These are phyloP conservation scores for Vipera ursinii DNA, from an alignment of 2,797 vertebrate genomes.

Conservation along the genomic window DNA sequence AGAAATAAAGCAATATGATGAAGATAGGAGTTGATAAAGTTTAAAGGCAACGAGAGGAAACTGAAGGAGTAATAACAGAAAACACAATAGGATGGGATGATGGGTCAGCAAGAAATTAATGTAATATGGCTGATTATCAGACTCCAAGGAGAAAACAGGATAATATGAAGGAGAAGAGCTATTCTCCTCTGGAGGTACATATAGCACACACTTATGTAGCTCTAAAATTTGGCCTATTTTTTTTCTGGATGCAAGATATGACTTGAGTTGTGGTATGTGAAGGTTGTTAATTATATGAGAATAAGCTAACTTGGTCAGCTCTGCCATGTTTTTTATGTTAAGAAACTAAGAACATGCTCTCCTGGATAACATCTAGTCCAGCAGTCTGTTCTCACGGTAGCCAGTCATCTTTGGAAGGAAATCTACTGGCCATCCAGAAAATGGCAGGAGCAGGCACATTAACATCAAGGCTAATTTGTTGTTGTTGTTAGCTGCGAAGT, in stretches of 20 bases:
- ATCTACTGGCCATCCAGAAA: background rate
- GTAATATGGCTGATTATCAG: constrained; percentile 27
- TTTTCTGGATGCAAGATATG: background rate
- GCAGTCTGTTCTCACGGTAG: background rate
- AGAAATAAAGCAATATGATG: constrained; percentile 48
- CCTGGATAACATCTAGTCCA: background rate
- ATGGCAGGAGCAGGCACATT: background rate
- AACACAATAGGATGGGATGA: constrained; percentile 22
- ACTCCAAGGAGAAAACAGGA: constrained; percentile 41
- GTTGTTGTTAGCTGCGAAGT: no score
- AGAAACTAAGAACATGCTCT: background rate
- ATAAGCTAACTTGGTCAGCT: background rate
- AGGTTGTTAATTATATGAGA: background rate
- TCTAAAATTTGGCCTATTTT: background rate
- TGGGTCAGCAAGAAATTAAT: constrained; percentile 48
- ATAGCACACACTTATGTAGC: background rate
- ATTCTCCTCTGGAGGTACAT: background rate
- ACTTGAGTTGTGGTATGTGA: background rate
- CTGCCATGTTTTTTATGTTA: background rate
- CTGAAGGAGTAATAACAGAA: constrained; percentile 24
- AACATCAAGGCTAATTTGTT: background rate
- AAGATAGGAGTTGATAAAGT: constrained; percentile 46
- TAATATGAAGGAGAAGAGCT: constrained; percentile 29
- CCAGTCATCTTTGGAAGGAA: background rate
- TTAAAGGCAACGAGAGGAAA: constrained; percentile 17